Base-by-base conservation (phyloP, 2,113 vertebrate genomes). In the Chaetops frenatus region DNA sequence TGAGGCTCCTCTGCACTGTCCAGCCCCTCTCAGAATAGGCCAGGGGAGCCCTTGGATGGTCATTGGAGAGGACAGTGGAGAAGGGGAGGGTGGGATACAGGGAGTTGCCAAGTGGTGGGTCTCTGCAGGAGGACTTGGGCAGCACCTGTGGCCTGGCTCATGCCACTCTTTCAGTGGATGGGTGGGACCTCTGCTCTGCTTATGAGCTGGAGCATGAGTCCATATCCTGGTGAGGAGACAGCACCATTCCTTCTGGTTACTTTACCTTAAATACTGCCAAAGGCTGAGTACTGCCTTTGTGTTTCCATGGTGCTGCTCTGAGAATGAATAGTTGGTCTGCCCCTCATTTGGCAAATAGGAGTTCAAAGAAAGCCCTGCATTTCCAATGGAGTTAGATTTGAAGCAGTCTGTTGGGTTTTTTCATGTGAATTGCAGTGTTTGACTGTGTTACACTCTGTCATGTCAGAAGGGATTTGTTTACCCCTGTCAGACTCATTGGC, bases 401-500 rank as follows among this genome's bases (percentile, higher is more conserved):
- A 82, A 92, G 50, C 81, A 91, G 62, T 50, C 76, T 88, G 72
- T 86, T 78, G 35, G 13, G 3, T 14, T 80, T 91, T 66, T 38
- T 8, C n/a, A 64, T 53, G 54, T 51, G 94, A 84, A 67, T 57
- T 57, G 81, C 73, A 79, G 74, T 65, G 84, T 85, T 84, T 81
- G 89, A 44, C 67, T 95, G 81, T 71, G 47, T 95, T 72, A 90
- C 54, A 19, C 90, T 48, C 70, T 80, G 74, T 74, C 86, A 47
- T 74, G 94, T 95, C 93, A 90, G 86, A 71, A 88, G 62, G 88
- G 85, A 92, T 95, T 94, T 73, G 67, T 93, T 95, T 92, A 48
- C 54, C 82, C 45, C 60, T 65, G 51, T 89, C 3, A 9, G 84
- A 62, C 58, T 92, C 73, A 17, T 9, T 72, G 94, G 74, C 91